A percentile compares a stretch with the other conserved stretches of the same genome.
Evolutionary conservation across 2,113 vertebrate genomes (phyloP).

Genomic region (Fregetta grallaria): DNA sequence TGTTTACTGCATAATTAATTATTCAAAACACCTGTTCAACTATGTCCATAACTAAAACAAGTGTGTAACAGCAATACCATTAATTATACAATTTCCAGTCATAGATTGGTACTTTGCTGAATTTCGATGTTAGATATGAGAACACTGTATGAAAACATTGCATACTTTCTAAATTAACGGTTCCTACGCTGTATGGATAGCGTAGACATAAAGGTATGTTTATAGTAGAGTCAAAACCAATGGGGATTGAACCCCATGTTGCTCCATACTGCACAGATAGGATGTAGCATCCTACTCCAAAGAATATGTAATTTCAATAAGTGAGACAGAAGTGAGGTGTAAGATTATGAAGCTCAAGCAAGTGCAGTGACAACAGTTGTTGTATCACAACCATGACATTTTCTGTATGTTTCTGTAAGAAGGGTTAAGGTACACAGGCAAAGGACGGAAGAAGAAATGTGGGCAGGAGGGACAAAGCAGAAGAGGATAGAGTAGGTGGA

Average conservation of each 20-base stretch:
- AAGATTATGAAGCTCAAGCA: not conserved
- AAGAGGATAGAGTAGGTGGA: not conserved
- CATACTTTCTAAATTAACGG: not conserved
- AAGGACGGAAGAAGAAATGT: not conserved
- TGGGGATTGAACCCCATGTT: not conserved
- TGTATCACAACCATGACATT: not conserved
- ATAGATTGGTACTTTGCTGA: not conserved
- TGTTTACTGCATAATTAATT: not conserved
- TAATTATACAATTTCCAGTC: not conserved
- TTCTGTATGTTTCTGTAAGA: not conserved
- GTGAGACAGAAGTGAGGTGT: not conserved
- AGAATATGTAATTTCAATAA: not conserved
- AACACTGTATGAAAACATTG: not conserved
- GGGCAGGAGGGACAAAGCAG: not conserved
- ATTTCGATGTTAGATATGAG: not conserved
- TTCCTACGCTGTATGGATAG: not conserved
- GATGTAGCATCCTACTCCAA: not conserved
- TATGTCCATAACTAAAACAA: not conserved
- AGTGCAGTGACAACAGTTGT: not conserved
- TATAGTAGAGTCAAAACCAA: not conserved
- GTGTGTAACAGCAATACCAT: not conserved
- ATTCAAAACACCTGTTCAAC: not conserved
- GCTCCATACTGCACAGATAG: not conserved
- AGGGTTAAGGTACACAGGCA: not conserved
- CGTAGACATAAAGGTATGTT: not conserved